Evolutionary conservation across 2,113 vertebrate genomes (phyloP).

Genomic region (Chloebia gouldiae): DNA sequence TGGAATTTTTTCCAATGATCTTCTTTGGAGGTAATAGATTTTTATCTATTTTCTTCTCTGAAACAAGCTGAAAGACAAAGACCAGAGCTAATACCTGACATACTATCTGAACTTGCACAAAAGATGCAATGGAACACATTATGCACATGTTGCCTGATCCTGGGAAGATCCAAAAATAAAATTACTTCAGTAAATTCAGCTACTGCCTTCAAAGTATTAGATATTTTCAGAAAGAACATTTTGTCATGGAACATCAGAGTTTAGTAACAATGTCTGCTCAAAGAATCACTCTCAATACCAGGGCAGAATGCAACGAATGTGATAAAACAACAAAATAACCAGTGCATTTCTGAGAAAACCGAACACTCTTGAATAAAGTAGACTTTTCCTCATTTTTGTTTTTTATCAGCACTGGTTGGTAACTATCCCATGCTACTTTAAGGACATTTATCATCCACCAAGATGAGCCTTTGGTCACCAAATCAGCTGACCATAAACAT

Average conservation of each 20-base stretch:
- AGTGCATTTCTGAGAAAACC: not conserved
- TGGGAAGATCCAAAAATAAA: not conserved
- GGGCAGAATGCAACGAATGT: not conserved
- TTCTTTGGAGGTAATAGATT: conserved; percentile 95
- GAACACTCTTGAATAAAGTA: not conserved
- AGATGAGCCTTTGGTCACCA: not conserved
- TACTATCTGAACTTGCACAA: not conserved
- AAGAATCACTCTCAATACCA: not conserved
- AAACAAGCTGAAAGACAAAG: conserved; percentile 81
- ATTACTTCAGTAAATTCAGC: not conserved
- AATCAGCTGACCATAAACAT: not conserved
- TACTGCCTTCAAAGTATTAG: not conserved
- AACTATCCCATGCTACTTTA: not conserved
- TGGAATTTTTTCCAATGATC: conserved; percentile 97
- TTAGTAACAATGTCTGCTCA: not conserved
- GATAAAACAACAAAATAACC: not conserved
- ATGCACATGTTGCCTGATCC: not conserved
- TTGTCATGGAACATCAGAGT: not conserved
- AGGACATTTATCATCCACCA: not conserved
- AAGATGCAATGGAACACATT: not conserved
- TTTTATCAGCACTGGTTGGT: not conserved
- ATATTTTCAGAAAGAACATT: not conserved
- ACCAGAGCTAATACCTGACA: not conserved
- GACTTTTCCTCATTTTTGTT: not conserved
- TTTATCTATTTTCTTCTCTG: conserved; percentile 89